A percentile compares a stretch with the other conserved stretches of the same genome.
Evolutionary conservation across 2,113 vertebrate genomes (phyloP).

Genomic region (Carassius carassius): DNA sequence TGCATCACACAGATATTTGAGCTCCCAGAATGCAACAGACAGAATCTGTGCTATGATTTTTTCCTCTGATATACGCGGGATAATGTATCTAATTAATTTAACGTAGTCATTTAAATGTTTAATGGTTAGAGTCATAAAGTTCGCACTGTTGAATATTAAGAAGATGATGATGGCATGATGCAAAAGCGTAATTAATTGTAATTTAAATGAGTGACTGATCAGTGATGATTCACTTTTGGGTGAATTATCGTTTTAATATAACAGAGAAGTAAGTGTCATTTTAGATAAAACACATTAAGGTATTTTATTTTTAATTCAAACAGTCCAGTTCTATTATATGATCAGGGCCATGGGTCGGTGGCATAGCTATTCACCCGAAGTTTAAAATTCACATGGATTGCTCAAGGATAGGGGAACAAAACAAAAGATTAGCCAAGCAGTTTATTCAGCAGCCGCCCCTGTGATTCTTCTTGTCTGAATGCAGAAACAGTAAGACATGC

Average conservation of each 20-base stretch:
- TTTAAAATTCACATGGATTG: neutral
- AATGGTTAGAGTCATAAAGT: too few relatives aligned
- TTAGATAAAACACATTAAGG: neutral
- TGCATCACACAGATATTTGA: too few relatives aligned
- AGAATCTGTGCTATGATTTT: slow-evolving; percentile 3
- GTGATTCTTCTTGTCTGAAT: slow-evolving; percentile 41
- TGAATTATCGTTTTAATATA: too few relatives aligned
- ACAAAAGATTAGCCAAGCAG: slow-evolving; percentile 9
- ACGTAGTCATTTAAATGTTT: too few relatives aligned
- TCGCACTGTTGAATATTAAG: neutral
- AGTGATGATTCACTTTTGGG: too few relatives aligned
- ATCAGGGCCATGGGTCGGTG: neutral
- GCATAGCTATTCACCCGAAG: neutral
- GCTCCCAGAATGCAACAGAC: slow-evolving; percentile 11
- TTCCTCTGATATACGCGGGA: neutral
- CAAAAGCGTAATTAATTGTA: too few relatives aligned
- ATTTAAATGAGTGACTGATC: too few relatives aligned
- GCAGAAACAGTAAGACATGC: slow-evolving; percentile 32
- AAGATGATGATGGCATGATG: neutral
- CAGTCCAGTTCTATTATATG: neutral
- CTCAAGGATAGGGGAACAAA: slow-evolving; percentile 1
- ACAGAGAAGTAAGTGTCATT: too few relatives aligned
- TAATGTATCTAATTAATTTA: slow-evolving; percentile 22
- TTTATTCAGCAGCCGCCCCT: slow-evolving; percentile 20
- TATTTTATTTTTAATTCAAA: neutral